Evolutionary conservation across 2,888 invertebrate genomes (phyloP).

Genomic region (Lymantria dispar): DNA sequence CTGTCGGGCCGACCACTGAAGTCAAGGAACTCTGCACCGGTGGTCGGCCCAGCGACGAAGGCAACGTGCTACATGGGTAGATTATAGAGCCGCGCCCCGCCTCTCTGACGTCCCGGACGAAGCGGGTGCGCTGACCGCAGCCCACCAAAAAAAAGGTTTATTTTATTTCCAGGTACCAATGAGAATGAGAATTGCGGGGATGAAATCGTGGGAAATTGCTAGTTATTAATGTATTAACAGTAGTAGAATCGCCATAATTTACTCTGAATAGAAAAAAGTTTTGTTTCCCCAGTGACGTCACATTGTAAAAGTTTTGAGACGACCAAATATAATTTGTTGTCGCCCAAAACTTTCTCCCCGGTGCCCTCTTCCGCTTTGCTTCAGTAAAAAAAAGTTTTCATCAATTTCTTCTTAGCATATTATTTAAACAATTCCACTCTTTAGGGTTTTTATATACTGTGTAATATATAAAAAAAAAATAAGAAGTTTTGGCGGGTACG

Average conservation of each 20-base stretch:
- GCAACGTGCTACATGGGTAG: too few relatives aligned
- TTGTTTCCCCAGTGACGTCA: constrained; percentile 14
- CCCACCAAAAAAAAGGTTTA: too few relatives aligned
- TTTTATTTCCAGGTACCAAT: too few relatives aligned
- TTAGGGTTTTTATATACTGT: constrained; percentile 2
- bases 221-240: neutral
- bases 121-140: too few relatives aligned
- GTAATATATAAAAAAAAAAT: neutral
- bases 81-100: too few relatives aligned
- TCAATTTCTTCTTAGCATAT: constrained; percentile 3
- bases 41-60: too few relatives aligned
- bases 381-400: constrained; percentile 13
- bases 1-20: too few relatives aligned
- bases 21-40: too few relatives aligned
- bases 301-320: constrained; percentile 22
- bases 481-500: neutral
- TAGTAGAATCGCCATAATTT: constrained; percentile 6
- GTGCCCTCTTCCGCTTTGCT: constrained; percentile 10
- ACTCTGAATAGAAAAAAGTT: constrained; percentile 11
- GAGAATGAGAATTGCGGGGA: too few relatives aligned
- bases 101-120: too few relatives aligned
- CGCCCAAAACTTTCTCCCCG: constrained; percentile 14
- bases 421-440: constrained; percentile 17
- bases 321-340: constrained; percentile 24
- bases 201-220: too few relatives aligned